Evolutionary conservation across 2,797 vertebrate genomes (phyloP).

Genomic region (Silurus lanzhouensis): DNA sequence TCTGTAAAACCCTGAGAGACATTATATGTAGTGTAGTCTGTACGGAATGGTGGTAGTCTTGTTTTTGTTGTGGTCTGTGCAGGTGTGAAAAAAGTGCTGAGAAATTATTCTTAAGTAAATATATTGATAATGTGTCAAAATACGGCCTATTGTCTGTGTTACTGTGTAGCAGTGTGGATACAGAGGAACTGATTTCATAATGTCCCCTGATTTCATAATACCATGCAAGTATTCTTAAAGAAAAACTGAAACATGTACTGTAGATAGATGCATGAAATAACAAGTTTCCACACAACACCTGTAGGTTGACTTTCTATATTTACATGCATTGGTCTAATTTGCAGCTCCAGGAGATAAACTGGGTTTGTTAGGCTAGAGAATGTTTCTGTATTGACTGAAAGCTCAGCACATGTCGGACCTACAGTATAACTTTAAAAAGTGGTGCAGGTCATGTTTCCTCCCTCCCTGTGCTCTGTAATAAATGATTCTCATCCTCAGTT

Average conservation of each 20-base stretch:
- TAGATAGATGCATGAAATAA: neutral
- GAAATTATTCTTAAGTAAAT: neutral
- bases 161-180: neutral
- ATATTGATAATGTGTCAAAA: neutral
- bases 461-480: neutral
- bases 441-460: neutral
- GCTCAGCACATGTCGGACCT: neutral
- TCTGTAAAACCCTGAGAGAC: neutral
- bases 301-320: neutral
- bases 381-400: neutral
- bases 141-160: neutral
- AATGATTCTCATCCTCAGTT: neutral
- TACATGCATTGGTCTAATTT: neutral
- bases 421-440: neutral
- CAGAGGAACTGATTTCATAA: neutral
- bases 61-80: neutral
- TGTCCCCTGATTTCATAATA: neutral
- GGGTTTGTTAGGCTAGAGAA: neutral
- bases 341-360: neutral
- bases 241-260: neutral
- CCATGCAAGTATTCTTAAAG: neutral
- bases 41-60: neutral
- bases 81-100: neutral
- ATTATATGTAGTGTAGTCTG: conserved; percentile 9
- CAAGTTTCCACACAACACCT: neutral